These are phyloP conservation scores for Melanaphis sacchari DNA, from an alignment of 1,140 invertebrate species.

Conservation along the genomic window DNA sequence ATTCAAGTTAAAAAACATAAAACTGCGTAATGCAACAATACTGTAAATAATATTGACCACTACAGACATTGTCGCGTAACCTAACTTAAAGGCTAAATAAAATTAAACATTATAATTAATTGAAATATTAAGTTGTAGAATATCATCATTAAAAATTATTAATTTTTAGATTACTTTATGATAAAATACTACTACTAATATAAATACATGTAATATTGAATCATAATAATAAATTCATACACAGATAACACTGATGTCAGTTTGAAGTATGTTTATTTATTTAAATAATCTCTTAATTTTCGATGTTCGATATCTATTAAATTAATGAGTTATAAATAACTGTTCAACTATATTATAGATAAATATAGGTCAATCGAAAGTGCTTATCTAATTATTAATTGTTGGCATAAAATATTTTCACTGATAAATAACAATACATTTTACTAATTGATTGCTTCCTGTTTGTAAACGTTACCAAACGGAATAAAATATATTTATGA, in stretches of 20 bases:
- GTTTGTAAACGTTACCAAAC: neutral
- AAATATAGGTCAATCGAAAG: neutral
- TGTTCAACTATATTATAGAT: neutral
- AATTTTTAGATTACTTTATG: neutral
- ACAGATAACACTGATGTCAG: neutral
- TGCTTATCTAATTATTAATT: neutral
- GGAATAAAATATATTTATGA: neutral
- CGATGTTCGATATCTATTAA: neutral
- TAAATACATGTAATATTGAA: neutral
- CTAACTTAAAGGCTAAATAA: too few species aligned
- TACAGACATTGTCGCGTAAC: too few species aligned
- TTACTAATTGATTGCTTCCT: neutral
- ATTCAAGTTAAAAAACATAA: too few species aligned
- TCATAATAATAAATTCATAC: neutral
- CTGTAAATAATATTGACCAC: too few species aligned
- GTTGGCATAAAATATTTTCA: neutral
- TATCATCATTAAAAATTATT: neutral
- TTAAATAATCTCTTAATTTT: neutral
- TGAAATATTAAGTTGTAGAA: neutral
- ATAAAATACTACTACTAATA: neutral
- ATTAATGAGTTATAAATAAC: neutral
- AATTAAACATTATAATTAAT: neutral
- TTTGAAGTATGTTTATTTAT: constrained; percentile 1
- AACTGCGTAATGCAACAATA: too few species aligned
- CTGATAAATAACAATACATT: neutral